Conservation (phyloP, 2,888 invertebrate genomes). For the Agriopis leucophaearia region DNA sequence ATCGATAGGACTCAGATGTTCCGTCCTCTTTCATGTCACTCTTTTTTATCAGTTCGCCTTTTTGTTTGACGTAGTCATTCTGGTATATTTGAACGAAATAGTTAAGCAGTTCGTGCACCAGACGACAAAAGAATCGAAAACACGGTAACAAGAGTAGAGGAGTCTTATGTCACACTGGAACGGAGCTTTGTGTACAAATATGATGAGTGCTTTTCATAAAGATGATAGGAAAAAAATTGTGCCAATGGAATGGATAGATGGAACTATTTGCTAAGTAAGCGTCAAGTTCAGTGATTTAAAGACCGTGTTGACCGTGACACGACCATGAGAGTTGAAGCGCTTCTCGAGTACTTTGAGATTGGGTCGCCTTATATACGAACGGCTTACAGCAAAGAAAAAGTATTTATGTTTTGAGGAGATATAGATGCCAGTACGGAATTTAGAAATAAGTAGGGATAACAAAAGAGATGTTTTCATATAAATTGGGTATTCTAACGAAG, state of each 20-base stretch:
- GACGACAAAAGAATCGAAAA: too few species aligned
- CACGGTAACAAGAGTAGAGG: too few species aligned
- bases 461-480: neutral
- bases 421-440: neutral
- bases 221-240: too few species aligned
- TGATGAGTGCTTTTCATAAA: too few species aligned
- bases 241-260: too few species aligned
- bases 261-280: too few species aligned
- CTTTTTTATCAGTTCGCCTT: constrained; percentile 37
- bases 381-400: neutral
- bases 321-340: too few species aligned
- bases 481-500: neutral
- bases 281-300: too few species aligned
- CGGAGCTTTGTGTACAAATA: too few species aligned
- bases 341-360: too few species aligned
- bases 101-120: neutral
- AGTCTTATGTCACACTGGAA: too few species aligned
- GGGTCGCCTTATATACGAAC: neutral
- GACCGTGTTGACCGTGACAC: too few species aligned
- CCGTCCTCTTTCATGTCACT: constrained; percentile 34
- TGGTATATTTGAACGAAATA: constrained; percentile 27
- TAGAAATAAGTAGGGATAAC: constrained; percentile 2
- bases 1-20: constrained; percentile 42
- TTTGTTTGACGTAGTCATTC: constrained; percentile 28
- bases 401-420: constrained; percentile 2